Percentiles rank a stretch among this genome's conserved stretches.
Conservation (phyloP, 2,113 vertebrate species). For the Opisthocomus hoazin region DNA sequence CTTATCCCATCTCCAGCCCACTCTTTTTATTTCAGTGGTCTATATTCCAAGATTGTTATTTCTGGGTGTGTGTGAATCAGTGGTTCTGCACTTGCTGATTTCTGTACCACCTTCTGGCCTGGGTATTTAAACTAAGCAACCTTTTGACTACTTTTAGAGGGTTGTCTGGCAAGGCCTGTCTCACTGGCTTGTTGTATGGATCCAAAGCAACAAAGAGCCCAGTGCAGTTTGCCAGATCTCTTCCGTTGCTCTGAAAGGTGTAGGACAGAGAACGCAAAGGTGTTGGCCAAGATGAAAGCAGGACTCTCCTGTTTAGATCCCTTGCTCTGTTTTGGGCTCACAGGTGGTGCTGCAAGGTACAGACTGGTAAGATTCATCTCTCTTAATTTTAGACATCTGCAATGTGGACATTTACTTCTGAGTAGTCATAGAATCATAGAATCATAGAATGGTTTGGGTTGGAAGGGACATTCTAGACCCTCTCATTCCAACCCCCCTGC, state of each 20-base stretch:
- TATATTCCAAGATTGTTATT: constrained; percentile 1
- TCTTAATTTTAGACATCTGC: not conserved
- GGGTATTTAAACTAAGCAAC: not conserved
- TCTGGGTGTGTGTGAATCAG: not conserved
- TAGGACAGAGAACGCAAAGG: not conserved
- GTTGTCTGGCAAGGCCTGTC: not conserved
- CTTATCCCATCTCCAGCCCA: not conserved
- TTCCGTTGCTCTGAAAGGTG: not conserved
- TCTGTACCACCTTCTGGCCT: not conserved
- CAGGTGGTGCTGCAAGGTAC: not conserved
- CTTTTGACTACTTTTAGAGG: not conserved
- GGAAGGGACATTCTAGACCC: too few species aligned
- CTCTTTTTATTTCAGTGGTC: not conserved
- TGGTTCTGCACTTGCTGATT: not conserved
- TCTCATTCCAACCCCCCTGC: too few species aligned
- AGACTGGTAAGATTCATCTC: not conserved
- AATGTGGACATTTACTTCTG: not conserved
- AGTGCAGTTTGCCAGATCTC: not conserved
- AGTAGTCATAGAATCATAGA: too few species aligned
- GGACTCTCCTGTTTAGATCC: not conserved
- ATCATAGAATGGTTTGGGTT: too few species aligned
- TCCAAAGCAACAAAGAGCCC: not conserved
- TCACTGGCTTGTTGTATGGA: not conserved
- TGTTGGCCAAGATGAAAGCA: not conserved
- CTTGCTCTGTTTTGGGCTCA: not conserved